Evolutionary conservation across 2,888 invertebrate genomes (phyloP), one percentile per base, ranked within the genome.

Genomic region (Brachyptera putata): DNA sequence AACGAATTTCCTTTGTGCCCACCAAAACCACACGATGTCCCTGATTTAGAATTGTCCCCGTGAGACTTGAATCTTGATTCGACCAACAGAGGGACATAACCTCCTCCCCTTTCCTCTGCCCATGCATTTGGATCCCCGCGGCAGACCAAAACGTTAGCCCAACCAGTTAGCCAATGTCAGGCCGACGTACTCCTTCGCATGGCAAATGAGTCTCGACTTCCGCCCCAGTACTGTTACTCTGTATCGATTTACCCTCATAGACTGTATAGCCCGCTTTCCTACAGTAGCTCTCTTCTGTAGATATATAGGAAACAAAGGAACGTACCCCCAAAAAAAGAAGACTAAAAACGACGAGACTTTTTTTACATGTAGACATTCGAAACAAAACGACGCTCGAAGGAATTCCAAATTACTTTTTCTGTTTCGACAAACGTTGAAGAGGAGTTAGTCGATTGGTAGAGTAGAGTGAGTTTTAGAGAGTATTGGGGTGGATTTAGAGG

Each of bases 401-500:
- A 63, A 63, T 63, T 63, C 61, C 61, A 63, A 63, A 63, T 63
- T 61, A 58, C 63, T 63, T 63, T 63, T 61, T 63, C 58, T 61
- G 56, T 62, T 62, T 62, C 59, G 58, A 59, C 62, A 59, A 63
- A 58, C 56, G 53, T 30, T 30, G 58, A 37, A 48, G 30, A 24
- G 22, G 49, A 37, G 36, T 39, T 48, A 14, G 49, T 34, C 5
- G 50, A 43, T 4, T 25, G 53, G 24, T 50, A n/a, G 56, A 36
- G 36, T 22, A 34, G 58, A 14, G 18, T 14, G 58, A 11, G 34
- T 25, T 41, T 34, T 30, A 21, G 39, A 25, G 36, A 53, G 18
- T 22, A 5, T 13, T 11, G 50, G 49, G 21, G 26, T 22, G n/a
- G n/a, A 21, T 46, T 21, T 9, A 18, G 43, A 9, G 18, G 30